Base-by-base conservation (phyloP, 1,140 invertebrate species). In the Drosophila rufa region DNA sequence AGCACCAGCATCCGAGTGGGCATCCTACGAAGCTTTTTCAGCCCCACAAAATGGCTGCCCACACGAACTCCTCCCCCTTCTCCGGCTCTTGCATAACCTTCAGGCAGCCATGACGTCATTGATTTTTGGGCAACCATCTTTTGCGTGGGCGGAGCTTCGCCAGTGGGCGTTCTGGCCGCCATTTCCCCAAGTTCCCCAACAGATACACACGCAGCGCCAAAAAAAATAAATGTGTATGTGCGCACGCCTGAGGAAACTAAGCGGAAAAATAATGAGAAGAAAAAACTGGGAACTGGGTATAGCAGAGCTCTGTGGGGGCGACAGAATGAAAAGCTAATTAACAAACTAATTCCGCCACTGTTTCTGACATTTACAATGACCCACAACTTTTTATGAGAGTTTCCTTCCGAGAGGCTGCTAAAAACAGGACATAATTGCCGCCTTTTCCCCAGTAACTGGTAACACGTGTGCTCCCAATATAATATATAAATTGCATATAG, bases 311-410 rank as follows among this genome's bases (percentile, higher is more conserved):
- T 17, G 43, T 27, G 48, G 71, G 59, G 71, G n/a, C 67, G 84
- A 60, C 77, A 83, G 57, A 74, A 78, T 89, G 85, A 90, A 90
- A 90, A 90, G 85, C 84, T 89, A 89, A 89, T 89, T 89, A 89
- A 89, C 85, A 90, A 89, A 89, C 84, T 90, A 90, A 89, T 89
- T 89, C 89, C 69, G 84, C 66, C 73, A 84, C 84, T 89, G 84
- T 84, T 81, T 84, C 79, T 89, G 85, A 89, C 84, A 81, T 89
- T 89, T 89, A 89, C 84, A 84, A 86, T 80, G 80, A 56, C 47
- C 57, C 47, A 71, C 87, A 86, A 61, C 82, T 86, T 86, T 89
- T 89, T 83, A 84, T 89, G 75, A 69, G 75, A 77, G 75, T 89
- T 56, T 83, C 65, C 67, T 68, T 64, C 43, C 43, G 40, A 68